Percentiles rank a stretch among this genome's conserved stretches.
Conservation (phyloP, 2,888 invertebrate species). For the Chymomyza caudatula region DNA sequence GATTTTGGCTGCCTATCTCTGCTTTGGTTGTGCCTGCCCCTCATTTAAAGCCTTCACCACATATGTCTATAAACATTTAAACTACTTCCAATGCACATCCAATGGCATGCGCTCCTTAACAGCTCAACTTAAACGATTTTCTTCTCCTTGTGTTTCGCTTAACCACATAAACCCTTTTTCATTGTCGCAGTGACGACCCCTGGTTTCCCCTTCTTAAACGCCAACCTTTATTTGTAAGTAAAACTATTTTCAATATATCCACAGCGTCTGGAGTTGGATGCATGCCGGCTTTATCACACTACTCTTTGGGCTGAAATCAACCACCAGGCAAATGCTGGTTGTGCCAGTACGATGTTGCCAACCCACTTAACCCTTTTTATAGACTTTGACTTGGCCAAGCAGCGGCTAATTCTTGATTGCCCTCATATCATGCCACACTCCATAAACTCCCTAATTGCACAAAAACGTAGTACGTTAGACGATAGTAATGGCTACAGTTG, state of each 20-base stretch:
- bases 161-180: neutral
- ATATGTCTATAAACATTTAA: neutral
- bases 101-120: neutral
- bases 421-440: constrained; percentile 19
- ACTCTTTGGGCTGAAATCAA: neutral
- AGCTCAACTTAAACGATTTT: neutral
- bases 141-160: neutral
- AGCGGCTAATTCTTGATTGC: constrained; percentile 25
- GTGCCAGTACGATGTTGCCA: neutral
- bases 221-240: constrained; percentile 36
- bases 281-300: neutral
- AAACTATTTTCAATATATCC: neutral
- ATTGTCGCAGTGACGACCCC: neutral
- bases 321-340: too few species aligned
- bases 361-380: neutral
- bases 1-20: too few species aligned
- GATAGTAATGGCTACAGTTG: constrained; percentile 45
- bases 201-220: too few species aligned
- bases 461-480: constrained; percentile 23
- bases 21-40: too few species aligned
- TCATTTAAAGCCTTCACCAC: too few species aligned
- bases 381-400: constrained; percentile 7
- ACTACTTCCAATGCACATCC: neutral
- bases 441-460: constrained; percentile 57
- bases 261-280: neutral